Base-by-base conservation (phyloP, 2,113 vertebrate species). In the Balaenoptera acutorostrata region DNA sequence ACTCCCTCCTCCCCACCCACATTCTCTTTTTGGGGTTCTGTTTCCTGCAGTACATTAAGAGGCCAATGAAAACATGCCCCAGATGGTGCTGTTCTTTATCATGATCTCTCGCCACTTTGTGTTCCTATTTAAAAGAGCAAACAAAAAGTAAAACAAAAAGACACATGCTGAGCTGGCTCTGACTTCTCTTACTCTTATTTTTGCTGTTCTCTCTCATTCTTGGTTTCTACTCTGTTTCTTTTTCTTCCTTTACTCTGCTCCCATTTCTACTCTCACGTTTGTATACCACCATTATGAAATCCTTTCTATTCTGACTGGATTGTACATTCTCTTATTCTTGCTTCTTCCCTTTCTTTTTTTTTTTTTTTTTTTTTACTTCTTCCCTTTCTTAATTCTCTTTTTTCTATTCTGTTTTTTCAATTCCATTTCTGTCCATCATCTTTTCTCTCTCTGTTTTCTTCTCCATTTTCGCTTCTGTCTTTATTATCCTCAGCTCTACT, bases 141-240 rank as follows among this genome's bases (percentile, higher is more conserved):
- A 95, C 92, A 89, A 93, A 97, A 96, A 97, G 90, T 78, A 92
- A 97, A 97, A 97, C 91, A 94, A 93, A 97, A 96, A 96, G 88
- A 87, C 88, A 91, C 95, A 94, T 75, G 81, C 95, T 91, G 77
- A 93, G 94, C 94, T 97, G 95, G 86, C 89, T 97, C 82, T 41
- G 36, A 68, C 85, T 84, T 88, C 66, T 82, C 55, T 57, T 68
- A 66, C 33, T 86, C 77, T 88, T 88, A 52, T 89, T 59, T 88
- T 87, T 90, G 41, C 81, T 88, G 21, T 88, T 52, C 36, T 83
- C 39, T 72, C 31, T 44, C n/a, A n/a, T 33, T 94, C 81, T 94
- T 93, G 85, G 14, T 94, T 84, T 87, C 44, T 90, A 12, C 68
- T 83, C 33, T 69, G 8, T 72, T 69, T 88, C n/a, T 46, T 64